Evolutionary conservation across 2,113 vertebrate species (phyloP).

Genomic region (Rhinoderma darwinii): DNA sequence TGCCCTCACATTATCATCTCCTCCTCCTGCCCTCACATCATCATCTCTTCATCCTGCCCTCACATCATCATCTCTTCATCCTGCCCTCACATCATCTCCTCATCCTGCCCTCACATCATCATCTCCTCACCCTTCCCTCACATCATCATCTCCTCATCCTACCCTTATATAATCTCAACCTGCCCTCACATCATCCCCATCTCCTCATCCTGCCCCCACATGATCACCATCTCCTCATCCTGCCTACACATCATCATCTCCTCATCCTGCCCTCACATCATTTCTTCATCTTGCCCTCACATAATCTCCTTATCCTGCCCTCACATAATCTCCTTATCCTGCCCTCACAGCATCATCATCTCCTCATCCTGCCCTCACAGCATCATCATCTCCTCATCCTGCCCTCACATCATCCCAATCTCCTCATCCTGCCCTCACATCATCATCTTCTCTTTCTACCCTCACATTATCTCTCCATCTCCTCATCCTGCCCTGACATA

Average conservation of each 20-base stretch:
- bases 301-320: background rate
- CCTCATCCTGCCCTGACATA: background rate
- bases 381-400: background rate
- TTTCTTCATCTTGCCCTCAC: background rate
- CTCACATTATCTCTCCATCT: background rate
- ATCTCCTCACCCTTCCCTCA: background rate
- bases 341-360: background rate
- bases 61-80: background rate
- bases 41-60: background rate
- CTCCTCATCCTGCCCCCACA: background rate
- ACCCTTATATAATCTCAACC: background rate
- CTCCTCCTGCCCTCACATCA: too few relatives aligned
- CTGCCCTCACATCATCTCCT: background rate
- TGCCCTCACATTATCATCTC: background rate
- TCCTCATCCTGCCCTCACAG: background rate
- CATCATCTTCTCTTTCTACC: background rate
- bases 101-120: background rate
- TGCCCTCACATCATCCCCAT: background rate
- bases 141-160: background rate
- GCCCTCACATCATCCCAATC: background rate
- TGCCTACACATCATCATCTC: background rate
- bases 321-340: background rate
- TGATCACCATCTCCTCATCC: background rate
- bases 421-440: background rate
- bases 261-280: background rate